A percentile compares a stretch with the other conserved stretches of the same genome.
These are phyloP conservation scores for Oscheius sp. DNA, from an alignment of 2,888 invertebrate genomes.

Conservation along the genomic window DNA sequence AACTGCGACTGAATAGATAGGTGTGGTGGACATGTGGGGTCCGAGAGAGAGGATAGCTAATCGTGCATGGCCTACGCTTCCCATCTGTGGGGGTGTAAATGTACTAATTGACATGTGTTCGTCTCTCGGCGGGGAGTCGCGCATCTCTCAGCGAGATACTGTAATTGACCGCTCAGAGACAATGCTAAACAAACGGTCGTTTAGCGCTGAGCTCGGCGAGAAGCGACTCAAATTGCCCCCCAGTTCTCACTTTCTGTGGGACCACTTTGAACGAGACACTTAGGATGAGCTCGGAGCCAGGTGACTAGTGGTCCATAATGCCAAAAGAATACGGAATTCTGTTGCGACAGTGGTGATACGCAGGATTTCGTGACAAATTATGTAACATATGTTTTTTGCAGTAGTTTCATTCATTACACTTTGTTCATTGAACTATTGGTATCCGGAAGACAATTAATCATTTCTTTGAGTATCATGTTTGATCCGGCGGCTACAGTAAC, in stretches of 20 bases:
- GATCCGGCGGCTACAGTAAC: conserved; percentile 18
- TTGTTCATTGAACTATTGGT: too few species aligned
- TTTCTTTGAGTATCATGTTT: too few species aligned
- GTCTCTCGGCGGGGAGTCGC: conserved; percentile 33
- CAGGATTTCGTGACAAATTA: too few species aligned
- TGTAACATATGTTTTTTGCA: too few species aligned
- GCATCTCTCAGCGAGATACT: conserved; percentile 35
- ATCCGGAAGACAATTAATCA: too few species aligned
- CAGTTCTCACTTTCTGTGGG: conserved; percentile 20
- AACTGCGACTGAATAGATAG: too few species aligned
- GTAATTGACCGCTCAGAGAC: conserved; percentile 36
- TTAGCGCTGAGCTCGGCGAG: conserved; percentile 32
- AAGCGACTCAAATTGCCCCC: conserved; percentile 30
- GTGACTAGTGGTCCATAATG: not conserved
- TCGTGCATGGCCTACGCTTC: conserved; percentile 28
- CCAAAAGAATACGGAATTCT: too few species aligned
- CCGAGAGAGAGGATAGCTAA: conserved; percentile 18
- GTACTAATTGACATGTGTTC: conserved; percentile 41
- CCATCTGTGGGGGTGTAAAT: conserved; percentile 41
- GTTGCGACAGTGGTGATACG: too few species aligned
- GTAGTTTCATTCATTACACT: too few species aligned
- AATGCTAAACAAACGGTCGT: conserved; percentile 38
- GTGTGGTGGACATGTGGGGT: too few species aligned
- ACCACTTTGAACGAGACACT: not conserved
- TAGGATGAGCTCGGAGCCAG: conserved; percentile 5